A percentile compares a stretch with the other conserved stretches of the same genome.
Conservation (phyloP, 2,797 vertebrate species). For the Platyrinchus mystaceus region DNA sequence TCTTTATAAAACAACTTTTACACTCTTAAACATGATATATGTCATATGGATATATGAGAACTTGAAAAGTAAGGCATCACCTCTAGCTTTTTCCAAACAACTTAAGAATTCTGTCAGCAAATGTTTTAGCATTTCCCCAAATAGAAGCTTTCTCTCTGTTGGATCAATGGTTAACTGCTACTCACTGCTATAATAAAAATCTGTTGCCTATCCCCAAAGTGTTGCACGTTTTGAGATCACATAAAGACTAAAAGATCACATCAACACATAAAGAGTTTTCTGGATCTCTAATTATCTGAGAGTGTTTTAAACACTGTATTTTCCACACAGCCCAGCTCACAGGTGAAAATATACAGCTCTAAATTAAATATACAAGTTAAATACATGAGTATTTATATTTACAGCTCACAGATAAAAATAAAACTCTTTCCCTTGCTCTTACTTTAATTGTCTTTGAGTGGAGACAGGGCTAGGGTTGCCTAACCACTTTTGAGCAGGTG, state of each 20-base stretch:
- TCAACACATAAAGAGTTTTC: neutral
- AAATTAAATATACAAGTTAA: neutral
- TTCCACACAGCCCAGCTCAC: neutral
- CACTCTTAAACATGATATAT: neutral
- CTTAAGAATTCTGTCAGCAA: neutral
- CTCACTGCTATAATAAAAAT: neutral
- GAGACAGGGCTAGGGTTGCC: neutral
- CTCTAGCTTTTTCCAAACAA: neutral
- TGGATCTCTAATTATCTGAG: neutral
- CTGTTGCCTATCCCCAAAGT: neutral
- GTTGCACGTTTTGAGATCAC: neutral
- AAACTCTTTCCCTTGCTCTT: neutral
- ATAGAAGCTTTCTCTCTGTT: neutral
- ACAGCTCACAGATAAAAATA: neutral
- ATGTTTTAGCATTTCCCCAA: neutral
- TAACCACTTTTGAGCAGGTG: neutral
- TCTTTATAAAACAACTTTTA: neutral
- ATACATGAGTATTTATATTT: neutral
- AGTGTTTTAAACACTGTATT: neutral
- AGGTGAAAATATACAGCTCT: neutral
- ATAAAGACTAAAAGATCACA: too few species aligned
- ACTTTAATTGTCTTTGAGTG: neutral
- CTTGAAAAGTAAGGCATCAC: neutral
- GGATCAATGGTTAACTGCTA: neutral
- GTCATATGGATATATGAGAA: neutral